Evolutionary conservation across 2,888 invertebrate genomes (phyloP).

Genomic region (Dermolepida albohirtum): DNA sequence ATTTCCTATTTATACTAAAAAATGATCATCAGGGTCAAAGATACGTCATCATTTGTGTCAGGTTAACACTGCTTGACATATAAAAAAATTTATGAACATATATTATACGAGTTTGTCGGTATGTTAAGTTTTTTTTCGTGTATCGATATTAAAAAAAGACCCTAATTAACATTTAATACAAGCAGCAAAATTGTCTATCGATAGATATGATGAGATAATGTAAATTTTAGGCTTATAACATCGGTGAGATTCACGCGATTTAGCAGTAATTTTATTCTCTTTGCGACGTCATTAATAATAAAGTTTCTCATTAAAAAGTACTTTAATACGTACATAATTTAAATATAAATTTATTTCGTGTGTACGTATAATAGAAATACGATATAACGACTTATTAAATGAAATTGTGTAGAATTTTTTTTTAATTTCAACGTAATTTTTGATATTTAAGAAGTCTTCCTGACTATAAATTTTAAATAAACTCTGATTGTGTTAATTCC

Average conservation of each 20-base stretch:
- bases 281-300: too few relatives aligned
- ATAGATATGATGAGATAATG: slow-evolving; percentile 14
- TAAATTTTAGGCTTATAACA: background rate
- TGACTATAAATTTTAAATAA: too few relatives aligned
- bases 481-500: too few relatives aligned
- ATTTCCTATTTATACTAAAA: slow-evolving; percentile 25
- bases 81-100: slow-evolving; percentile 17
- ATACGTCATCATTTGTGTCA: slow-evolving; percentile 6
- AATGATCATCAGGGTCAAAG: background rate
- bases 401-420: background rate
- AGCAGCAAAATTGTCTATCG: slow-evolving; percentile 1
- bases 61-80: slow-evolving; percentile 23
- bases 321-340: too few relatives aligned
- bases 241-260: too few relatives aligned
- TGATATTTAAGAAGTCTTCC: too few relatives aligned
- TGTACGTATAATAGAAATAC: too few relatives aligned
- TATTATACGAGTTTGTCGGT: background rate
- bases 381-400: background rate
- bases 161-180: slow-evolving; percentile 21
- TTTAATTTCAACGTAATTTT: too few relatives aligned
- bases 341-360: too few relatives aligned
- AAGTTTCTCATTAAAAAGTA: too few relatives aligned
- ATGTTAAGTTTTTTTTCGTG: slow-evolving; percentile 14
- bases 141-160: slow-evolving; percentile 12
- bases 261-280: too few relatives aligned